These are phyloP conservation scores for Moxostoma hubbsi DNA, from an alignment of 2,797 vertebrate species.

Conservation along the genomic window DNA sequence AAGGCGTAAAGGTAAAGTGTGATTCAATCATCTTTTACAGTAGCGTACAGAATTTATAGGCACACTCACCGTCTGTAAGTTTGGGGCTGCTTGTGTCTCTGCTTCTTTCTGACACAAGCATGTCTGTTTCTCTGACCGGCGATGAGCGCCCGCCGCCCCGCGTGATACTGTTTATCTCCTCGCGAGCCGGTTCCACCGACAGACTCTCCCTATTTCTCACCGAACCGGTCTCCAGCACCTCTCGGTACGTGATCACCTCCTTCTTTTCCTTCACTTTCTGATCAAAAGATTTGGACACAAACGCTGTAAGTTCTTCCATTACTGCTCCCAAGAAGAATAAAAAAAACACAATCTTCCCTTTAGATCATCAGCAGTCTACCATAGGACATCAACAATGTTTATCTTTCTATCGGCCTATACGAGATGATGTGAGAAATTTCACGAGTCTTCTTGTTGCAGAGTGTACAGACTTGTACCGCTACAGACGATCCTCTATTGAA, in stretches of 20 bases:
- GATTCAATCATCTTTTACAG: background rate
- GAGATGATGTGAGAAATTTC: conserved; percentile 81
- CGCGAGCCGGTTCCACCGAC: conserved; percentile 81
- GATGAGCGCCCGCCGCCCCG: conserved; percentile 83
- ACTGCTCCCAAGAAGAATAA: conserved; percentile 70
- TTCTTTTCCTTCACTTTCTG: conserved; percentile 98
- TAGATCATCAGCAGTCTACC: conserved; percentile 78
- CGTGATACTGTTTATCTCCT: conserved; percentile 81
- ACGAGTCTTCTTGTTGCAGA: conserved; percentile 83
- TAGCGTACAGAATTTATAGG: conserved; percentile 2
- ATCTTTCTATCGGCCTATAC: conserved; percentile 77
- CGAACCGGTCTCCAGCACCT: conserved; percentile 93
- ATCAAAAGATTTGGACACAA: conserved; percentile 98
- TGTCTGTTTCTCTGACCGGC: conserved; percentile 88
- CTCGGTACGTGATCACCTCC: conserved; percentile 95
- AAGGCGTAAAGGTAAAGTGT: background rate
- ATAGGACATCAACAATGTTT: conserved; percentile 89
- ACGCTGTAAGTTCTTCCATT: conserved; percentile 99
- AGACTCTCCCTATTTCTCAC: conserved; percentile 85
- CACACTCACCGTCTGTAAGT: conserved; percentile 89
- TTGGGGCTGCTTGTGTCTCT: conserved; percentile 91
- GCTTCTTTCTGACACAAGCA: conserved; percentile 87
- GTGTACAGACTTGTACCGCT: conserved; percentile 85
- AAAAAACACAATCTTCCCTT: conserved; percentile 63
- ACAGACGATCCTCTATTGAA: conserved; percentile 85